Base-by-base conservation (phyloP, 1,140 invertebrate genomes). In the Stegodyphus dumicola region DNA sequence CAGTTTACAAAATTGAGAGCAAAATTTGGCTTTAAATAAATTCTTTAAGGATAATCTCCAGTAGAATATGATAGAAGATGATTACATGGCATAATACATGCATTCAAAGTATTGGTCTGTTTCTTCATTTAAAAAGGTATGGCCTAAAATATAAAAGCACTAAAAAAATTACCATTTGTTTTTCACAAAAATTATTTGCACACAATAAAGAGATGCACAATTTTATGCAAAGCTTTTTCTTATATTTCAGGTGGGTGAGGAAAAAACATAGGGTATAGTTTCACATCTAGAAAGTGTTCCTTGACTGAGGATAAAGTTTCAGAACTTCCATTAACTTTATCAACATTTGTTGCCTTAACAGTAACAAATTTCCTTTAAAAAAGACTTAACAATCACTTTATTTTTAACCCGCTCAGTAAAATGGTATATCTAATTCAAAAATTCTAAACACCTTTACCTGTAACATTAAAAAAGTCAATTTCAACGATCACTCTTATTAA, bases 401-500 rank as follows among this genome's bases (percentile, higher is more conserved):
- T 15, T 17, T 54, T 75, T 9, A 75, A 75, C 73, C 52, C 10
- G 73, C 54, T 75, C 56, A 54, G 52, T 51, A 54, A 75, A 75
- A 75, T 75, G 73, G 73, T 56, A 56, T 75, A 60, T 75, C 7
- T 33, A 75, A 75, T 56, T 56, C 33, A 54, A 54, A 18, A 15
- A 54, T 75, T 33, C 73, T 54, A 75, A 51, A 75, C 52, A 54
- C 33, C 53, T 13, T 18, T 7, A 53, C 53, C 53, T 75, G 73
- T 75, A 75, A 51, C 52, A 9, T 17, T 75, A 75, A 75, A 75
- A 75, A 75, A 75, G 70, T 56, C 54, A 33, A 56, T 75, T 56
- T 6, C 18, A 67, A 13, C 9, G 7, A 13, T 15, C 66, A n/a
- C 66, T 17, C 66, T 17, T 9, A 60, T 10, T 15, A 17, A 18